Percentiles rank a stretch among this genome's conserved stretches.
These are phyloP conservation scores for Amiota mariae DNA, from an alignment of 2,888 invertebrate species.

Conservation along the genomic window DNA sequence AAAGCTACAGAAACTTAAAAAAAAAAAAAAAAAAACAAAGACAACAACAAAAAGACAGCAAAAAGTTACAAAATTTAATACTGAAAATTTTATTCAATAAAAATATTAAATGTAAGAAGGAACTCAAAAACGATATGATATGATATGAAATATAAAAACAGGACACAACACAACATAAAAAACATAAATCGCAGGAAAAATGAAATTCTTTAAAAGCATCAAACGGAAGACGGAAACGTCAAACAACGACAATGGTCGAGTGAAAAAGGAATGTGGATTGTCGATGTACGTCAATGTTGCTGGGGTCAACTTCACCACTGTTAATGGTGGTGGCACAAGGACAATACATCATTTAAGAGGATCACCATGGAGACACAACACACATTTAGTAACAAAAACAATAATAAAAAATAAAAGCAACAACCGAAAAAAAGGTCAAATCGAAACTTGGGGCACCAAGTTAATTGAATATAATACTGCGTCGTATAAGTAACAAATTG, in stretches of 20 bases:
- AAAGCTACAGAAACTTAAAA: not conserved
- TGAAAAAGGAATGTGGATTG: not conserved
- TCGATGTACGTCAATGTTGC: not conserved
- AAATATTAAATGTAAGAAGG: not conserved
- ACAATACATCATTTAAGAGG: no score
- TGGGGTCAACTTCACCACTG: not conserved
- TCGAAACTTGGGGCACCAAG: no score
- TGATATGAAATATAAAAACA: not conserved
- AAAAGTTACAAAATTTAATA: not conserved
- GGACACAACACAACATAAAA: not conserved
- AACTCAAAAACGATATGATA: not conserved
- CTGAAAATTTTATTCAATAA: not conserved
- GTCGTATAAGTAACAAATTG: no score
- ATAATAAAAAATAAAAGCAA: no score
- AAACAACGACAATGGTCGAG: conserved; percentile 17
- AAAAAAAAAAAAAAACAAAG: not conserved
- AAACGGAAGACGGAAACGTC: not conserved
- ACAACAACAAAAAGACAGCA: not conserved
- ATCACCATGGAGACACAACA: no score
- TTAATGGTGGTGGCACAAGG: no score
- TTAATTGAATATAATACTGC: no score
- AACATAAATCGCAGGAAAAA: conserved; percentile 10
- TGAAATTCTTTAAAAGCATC: not conserved
- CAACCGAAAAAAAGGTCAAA: no score
- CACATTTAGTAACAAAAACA: no score